Evolutionary conservation across 2,888 invertebrate genomes (phyloP), one percentile per base, ranked within the genome.

Genomic region (Drosophila kambysellisi): DNA sequence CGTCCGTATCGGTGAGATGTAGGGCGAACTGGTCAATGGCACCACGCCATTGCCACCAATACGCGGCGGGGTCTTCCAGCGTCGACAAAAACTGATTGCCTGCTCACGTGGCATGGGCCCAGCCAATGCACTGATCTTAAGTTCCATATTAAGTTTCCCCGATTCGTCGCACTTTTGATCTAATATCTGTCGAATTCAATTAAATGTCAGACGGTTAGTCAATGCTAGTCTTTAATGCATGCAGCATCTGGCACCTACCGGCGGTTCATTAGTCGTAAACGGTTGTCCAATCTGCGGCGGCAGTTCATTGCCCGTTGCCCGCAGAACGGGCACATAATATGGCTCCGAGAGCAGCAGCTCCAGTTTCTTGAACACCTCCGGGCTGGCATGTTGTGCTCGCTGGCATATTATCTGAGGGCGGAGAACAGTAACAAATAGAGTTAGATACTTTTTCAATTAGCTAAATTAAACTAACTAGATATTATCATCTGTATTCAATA

Each of bases 251-350:
- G 3, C 9, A 94, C 94, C 93, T 91, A 96, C 96, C 53, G 96
- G 96, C 37, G 96, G 96, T 76, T 94, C 93, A 4, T 94, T 94
- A 8, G 96, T 96, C 0, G 96, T 96, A 94, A 97, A 97, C 0
- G 97, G 97, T 75, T 95, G 94, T 3, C 97, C 98, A 74, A 98
- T 95, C 43, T 95, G 93, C 57, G 98, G 97, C 63, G 96, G 96
- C 12, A 95, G 92, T 79, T 96, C 95, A 91, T 95, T 96, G 91
- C 97, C 97, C 75, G 96, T 95, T 1, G 96, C 94, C 89, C 98
- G 95, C 78, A 98, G 93, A 39, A 99, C 96, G 25, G 98, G 98
- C 89, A 99, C 97, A 94, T 97, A 98, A 94, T 95, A 98, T 43
- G 96, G 95, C 81, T 97, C 96, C 80, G 95, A 94, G 46, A 98